Percentiles rank a stretch among this genome's conserved stretches.
Conservation (phyloP, 2,113 vertebrate genomes). For the Melanostigma gelatinosum region DNA sequence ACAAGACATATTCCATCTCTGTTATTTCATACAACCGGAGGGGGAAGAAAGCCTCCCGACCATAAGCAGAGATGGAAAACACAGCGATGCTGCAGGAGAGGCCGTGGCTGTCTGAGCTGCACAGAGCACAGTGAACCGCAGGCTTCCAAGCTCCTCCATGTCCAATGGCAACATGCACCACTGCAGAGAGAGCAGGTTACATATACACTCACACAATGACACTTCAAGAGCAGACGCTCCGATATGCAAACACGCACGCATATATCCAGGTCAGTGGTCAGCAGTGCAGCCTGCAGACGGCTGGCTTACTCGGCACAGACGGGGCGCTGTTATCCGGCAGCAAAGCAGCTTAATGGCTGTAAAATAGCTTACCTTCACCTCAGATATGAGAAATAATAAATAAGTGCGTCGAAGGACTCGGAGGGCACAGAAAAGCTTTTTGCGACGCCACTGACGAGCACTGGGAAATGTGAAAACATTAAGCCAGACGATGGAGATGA, state of each 20-base stretch:
- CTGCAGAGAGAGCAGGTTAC: slow-evolving; percentile 20
- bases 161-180: slow-evolving; percentile 51
- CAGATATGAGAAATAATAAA: slow-evolving; percentile 49
- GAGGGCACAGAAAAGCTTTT: slow-evolving; percentile 23
- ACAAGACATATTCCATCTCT: slow-evolving; percentile 59
- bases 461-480: slow-evolving; percentile 32
- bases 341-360: slow-evolving; percentile 17
- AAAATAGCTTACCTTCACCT: slow-evolving; percentile 30
- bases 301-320: slow-evolving; percentile 18
- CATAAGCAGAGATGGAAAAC: slow-evolving; percentile 51
- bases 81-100: slow-evolving; percentile 49
- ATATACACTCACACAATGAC: neutral
- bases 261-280: slow-evolving; percentile 43
- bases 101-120: slow-evolving; percentile 52
- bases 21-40: slow-evolving; percentile 51
- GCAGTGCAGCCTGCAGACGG: slow-evolving; percentile 34
- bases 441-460: slow-evolving; percentile 16
- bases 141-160: slow-evolving; percentile 39
- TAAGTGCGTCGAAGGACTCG: slow-evolving; percentile 24
- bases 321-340: slow-evolving; percentile 29
- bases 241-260: neutral
- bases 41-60: slow-evolving; percentile 50
- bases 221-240: neutral
- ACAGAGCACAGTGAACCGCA: slow-evolving; percentile 36
- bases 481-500: slow-evolving; percentile 6